phyloP scores from a whole-genome alignment of 2,888 invertebrate genomes.

The Epistrophe eligans region DNA sequence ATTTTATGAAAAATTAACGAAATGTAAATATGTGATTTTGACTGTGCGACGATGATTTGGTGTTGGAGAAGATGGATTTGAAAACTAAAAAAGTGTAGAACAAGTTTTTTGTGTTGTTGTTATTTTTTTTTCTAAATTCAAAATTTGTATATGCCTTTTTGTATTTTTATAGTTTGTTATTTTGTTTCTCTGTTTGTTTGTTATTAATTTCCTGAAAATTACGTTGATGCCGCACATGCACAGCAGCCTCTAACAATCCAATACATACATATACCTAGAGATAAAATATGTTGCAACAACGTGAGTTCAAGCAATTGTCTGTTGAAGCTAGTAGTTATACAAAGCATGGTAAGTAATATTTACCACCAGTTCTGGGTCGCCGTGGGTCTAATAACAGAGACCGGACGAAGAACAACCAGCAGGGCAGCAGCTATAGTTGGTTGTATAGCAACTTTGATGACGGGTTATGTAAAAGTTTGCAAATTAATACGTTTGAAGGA shows the following conservation, averaged over 20 bases:
- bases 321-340: neutral
- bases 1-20: neutral
- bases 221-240: conserved; percentile 34
- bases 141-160: conserved; percentile 26
- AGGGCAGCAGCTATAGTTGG: neutral
- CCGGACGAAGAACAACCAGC: conserved; percentile 18
- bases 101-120: conserved; percentile 54
- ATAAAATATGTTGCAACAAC: conserved; percentile 34
- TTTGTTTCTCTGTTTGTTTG: conserved; percentile 68
- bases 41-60: conserved; percentile 24
- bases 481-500: conserved; percentile 44
- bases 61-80: conserved; percentile 52
- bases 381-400: conserved; percentile 16
- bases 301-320: conserved; percentile 50
- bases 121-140: conserved; percentile 1
- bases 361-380: conserved; percentile 46
- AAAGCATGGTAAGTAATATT: conserved; percentile 10
- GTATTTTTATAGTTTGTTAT: conserved; percentile 23
- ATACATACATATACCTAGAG: neutral
- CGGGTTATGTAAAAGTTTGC: conserved; percentile 60
- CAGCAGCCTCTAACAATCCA: conserved; percentile 9
- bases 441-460: conserved; percentile 16
- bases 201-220: conserved; percentile 71
- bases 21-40: neutral
- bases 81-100: conserved; percentile 48